Base-by-base conservation (phyloP, 2,113 vertebrate species). In the Zosterops lateralis region DNA sequence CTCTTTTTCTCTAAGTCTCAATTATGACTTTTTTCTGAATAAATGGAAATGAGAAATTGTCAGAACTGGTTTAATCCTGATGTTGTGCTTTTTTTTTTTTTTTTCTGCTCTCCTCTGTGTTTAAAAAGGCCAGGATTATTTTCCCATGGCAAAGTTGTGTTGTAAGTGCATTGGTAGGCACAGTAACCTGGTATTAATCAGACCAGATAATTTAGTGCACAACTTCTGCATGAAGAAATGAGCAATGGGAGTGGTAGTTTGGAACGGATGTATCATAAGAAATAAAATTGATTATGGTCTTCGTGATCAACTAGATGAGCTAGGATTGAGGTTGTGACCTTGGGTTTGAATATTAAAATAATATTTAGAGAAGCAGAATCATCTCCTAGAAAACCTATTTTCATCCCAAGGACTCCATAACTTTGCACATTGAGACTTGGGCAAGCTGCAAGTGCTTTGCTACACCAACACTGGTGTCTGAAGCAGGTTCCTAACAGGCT, bases 1-100 rank as follows among this genome's bases (percentile, higher is more conserved):
- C 96, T 97, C 95, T 97, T 97, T 86, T 96, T 86, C 83, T 94
- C 93, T 77, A 97, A 96, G 96, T 93, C 65, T 96, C 89, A 77
- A 90, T 96, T 95, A 90, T 45, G 60, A 91, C 75, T 83, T 82
- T 78, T 84, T 90, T 93, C 76, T 75, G 61, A 89, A 95, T 89
- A 85, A 89, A 97, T 96, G 94, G 89, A 97, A 96, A 96, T 84
- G 75, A 95, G 93, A 95, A 92, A 90, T 78, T 77, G 66, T 88
- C 73, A 81, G 21, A n/a, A 40, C 71, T 54, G 45, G n/a, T 68
- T 96, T 83, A 47, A 42, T 47, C 75, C 56, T 40, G 19, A 64
- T 28, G 19, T 38, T 40, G 18, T 65, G 17, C 19, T 29, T 28
- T 50, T 24, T 47, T 47, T 79, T 79, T 56, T 22, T 2, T 47